Evolutionary conservation across 92 coral and sea anemone species (phyloP).

Genomic region (Scolanthus callimorphus): DNA sequence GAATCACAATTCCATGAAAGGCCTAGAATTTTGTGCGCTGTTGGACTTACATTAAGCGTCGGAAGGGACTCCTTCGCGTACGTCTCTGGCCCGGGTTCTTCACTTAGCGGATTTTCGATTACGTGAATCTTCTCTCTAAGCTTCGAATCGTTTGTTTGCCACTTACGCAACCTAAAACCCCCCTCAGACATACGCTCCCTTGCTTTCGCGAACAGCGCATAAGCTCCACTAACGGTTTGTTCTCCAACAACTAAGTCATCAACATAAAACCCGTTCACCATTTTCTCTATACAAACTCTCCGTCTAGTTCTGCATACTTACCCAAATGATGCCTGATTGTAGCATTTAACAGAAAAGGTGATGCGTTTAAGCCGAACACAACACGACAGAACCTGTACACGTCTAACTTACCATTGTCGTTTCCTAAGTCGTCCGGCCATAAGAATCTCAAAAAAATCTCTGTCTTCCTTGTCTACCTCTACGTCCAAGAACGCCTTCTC

Average conservation of each 20-base stretch:
- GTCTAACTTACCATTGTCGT: background rate
- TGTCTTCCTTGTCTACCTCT: conserved; percentile 17
- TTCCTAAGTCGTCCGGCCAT: conserved; percentile 39
- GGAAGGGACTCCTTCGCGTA: conserved; percentile 8
- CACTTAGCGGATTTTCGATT: background rate
- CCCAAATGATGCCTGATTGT: conserved; percentile 25
- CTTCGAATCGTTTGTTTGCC: conserved; percentile 21
- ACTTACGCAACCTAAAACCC: conserved; percentile 24
- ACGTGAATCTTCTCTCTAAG: too few species aligned
- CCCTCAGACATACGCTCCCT: conserved; percentile 15
- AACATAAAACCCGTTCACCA: conserved; percentile 20
- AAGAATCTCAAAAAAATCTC: conserved; percentile 37
- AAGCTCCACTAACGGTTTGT: background rate
- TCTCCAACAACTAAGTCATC: conserved; percentile 50
- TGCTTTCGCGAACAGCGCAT: conserved; percentile 4
- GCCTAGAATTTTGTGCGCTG: too few species aligned
- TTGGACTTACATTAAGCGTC: too few species aligned
- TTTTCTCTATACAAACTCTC: conserved; percentile 29
- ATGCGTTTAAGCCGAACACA: conserved; percentile 34
- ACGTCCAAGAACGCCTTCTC: conserved; percentile 46
- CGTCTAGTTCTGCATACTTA: conserved; percentile 23
- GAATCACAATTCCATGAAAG: conserved; percentile 14
- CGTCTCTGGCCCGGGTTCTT: too few species aligned
- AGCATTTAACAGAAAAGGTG: conserved; percentile 48
- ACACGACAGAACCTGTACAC: conserved; percentile 41